phyloP scores from a whole-genome alignment of 1,140 invertebrate species.

The Trissolcus basalis region DNA sequence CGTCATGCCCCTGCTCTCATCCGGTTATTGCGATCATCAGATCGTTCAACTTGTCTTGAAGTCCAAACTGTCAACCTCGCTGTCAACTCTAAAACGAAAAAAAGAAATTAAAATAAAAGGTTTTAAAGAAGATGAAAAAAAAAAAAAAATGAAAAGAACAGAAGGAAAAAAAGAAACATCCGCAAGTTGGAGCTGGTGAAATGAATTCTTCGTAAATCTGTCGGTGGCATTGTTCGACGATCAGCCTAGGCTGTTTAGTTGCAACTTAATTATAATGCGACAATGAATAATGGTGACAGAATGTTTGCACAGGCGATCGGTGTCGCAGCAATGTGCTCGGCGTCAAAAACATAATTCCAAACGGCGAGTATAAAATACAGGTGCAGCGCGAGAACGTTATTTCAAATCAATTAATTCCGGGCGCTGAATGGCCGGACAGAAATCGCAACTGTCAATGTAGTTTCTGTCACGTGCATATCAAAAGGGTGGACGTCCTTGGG shows the following conservation, averaged over 20 bases:
- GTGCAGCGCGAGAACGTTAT: slow-evolving; percentile 11
- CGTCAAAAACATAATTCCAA: slow-evolving; percentile 24
- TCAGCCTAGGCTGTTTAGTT: no score
- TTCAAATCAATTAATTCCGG: slow-evolving; percentile 32
- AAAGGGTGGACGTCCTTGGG: slow-evolving; percentile 61
- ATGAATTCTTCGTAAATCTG: no score
- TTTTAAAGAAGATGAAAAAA: no score
- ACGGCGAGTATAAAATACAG: slow-evolving; percentile 18
- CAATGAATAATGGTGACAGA: neutral
- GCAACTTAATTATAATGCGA: no score
- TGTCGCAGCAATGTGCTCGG: no score
- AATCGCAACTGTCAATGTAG: slow-evolving; percentile 21
- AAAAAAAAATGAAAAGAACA: no score
- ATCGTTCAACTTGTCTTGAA: neutral
- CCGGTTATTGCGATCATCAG: slow-evolving; percentile 21
- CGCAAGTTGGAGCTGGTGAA: no score
- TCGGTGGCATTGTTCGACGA: no score
- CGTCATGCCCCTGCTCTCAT: slow-evolving; percentile 56
- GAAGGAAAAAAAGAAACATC: no score
- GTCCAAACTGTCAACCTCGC: no score
- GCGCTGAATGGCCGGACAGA: slow-evolving; percentile 32
- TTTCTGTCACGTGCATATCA: slow-evolving; percentile 49
- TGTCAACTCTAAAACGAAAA: no score
- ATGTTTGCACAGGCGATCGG: slow-evolving; percentile 2
- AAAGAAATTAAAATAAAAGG: no score